Base-by-base conservation (phyloP, 2,888 invertebrate genomes). In the Coremacera marginata region DNA sequence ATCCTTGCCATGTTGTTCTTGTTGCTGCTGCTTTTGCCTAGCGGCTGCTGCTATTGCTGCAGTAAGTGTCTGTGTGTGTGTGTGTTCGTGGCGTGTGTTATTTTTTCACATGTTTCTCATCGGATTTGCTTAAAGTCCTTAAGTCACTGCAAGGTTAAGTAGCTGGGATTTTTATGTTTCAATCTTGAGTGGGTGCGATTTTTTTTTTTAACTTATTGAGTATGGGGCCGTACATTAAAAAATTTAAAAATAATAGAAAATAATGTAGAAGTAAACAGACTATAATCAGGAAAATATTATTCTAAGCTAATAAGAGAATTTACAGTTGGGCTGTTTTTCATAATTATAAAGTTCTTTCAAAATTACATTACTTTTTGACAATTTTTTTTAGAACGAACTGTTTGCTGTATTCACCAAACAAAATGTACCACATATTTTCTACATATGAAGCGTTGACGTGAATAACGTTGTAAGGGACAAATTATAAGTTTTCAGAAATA, bases 71-170 rank as follows among this genome's bases (percentile, higher is more conserved):
- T 19, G n/a, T 49, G 49, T 67, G 25, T 49, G 5, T 19, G n/a
- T 49, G 67, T 67, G 25, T 49, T 3, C 22, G 19, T 55, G 7
- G 27, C 27, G 11, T 70, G 70, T 25, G 25, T 49, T 25, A 63
- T 74, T 74, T 73, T 71, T 62, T 27, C 62, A 51, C 34, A 74
- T 63, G 74, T 22, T 52, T 51, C 31, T 51, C 31, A 16, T 27
- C 16, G 63, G 73, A 44, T 73, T 73, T 73, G 16, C 52, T 55
- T 55, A 31, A 72, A 60, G 34, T 72, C 71, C 60, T 60, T 72
- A 60, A 72, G 25, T 57, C 71, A 62, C 8, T 60, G 55, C 27
- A 25, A 70, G 70, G 51, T 70, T 70, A 52, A 70, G 70, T 55
- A 52, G 70, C 55, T 31, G 52, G 70, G 70, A 70, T 70, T 70